phyloP scores from a whole-genome alignment of 2,888 invertebrate genomes.

The Amphipoea oculea region DNA sequence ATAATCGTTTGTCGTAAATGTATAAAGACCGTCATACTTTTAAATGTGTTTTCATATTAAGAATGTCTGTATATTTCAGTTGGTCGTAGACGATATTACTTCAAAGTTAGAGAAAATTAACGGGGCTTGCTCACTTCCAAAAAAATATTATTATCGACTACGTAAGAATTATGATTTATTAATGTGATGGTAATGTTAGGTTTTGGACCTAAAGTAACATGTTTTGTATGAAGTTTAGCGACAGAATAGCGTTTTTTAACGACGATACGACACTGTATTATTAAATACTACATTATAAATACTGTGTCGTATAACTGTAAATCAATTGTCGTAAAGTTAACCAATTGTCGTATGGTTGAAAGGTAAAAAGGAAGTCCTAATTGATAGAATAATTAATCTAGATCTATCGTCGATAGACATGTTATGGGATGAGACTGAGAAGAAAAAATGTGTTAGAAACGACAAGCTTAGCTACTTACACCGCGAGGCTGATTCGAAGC shows the following conservation, averaged over 20 bases:
- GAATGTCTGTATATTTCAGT: slow-evolving; percentile 61
- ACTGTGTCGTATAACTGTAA: slow-evolving; percentile 41
- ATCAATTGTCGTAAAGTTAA: slow-evolving; percentile 43
- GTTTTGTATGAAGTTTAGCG: slow-evolving; percentile 63
- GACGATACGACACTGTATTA: slow-evolving; percentile 32
- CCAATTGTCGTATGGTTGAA: slow-evolving; percentile 47
- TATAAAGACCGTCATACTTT: slow-evolving; percentile 38
- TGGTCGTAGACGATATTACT: slow-evolving; percentile 72
- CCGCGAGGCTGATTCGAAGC: slow-evolving; percentile 71
- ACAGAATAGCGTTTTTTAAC: slow-evolving; percentile 41
- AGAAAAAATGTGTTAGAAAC: slow-evolving; percentile 65
- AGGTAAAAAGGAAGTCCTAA: slow-evolving; percentile 48
- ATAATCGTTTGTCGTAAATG: slow-evolving; percentile 31
- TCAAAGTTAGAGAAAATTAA: slow-evolving; percentile 68
- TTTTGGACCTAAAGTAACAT: slow-evolving; percentile 58
- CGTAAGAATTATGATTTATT: slow-evolving; percentile 56
- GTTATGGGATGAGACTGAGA: slow-evolving; percentile 76
- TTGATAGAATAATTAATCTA: slow-evolving; percentile 57
- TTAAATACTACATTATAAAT: slow-evolving; percentile 34
- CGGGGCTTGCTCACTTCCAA: slow-evolving; percentile 85
- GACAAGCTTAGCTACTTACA: slow-evolving; percentile 73
- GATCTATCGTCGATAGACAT: slow-evolving; percentile 63
- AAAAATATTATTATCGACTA: slow-evolving; percentile 54
- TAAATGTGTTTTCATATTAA: slow-evolving; percentile 59
- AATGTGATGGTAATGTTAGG: slow-evolving; percentile 57